A percentile compares a stretch with the other conserved stretches of the same genome.
Evolutionary conservation across 1,140 invertebrate genomes (phyloP).

Genomic region (Mya arenaria): DNA sequence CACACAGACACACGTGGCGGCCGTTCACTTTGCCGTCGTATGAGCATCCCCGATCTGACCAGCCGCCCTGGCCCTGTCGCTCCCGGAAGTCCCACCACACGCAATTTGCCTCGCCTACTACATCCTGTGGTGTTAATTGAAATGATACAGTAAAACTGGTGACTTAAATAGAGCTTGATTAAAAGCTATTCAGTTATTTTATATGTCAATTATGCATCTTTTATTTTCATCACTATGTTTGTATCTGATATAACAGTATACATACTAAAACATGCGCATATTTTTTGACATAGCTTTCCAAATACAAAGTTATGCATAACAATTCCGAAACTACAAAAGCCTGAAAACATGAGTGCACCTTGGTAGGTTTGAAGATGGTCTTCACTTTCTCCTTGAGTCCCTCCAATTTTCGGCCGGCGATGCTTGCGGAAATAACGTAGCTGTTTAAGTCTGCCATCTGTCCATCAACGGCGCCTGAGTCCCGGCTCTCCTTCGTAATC

Average conservation of each 20-base stretch:
- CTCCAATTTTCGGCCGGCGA: conserved; percentile 66
- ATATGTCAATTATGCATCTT: too few relatives aligned
- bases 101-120: conserved; percentile 60
- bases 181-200: too few relatives aligned
- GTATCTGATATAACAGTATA: too few relatives aligned
- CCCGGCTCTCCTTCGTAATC: not conserved
- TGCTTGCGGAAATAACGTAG: conserved; percentile 74
- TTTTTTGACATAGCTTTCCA: too few relatives aligned
- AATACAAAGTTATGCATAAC: too few relatives aligned
- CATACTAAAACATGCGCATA: too few relatives aligned
- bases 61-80: conserved; percentile 61
- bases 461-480: conserved; percentile 13
- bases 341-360: conserved; percentile 44
- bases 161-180: too few relatives aligned
- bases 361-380: conserved; percentile 72
- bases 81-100: conserved; percentile 74
- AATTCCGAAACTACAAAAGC: not conserved
- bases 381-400: conserved; percentile 69
- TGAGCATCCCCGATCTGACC: conserved; percentile 72
- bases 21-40: conserved; percentile 72
- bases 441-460: conserved; percentile 66
- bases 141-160: too few relatives aligned
- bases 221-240: too few relatives aligned
- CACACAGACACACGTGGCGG: conserved; percentile 73
- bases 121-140: too few relatives aligned